phyloP scores from a whole-genome alignment of 2,113 vertebrate species.

The Rhinoderma darwinii region DNA sequence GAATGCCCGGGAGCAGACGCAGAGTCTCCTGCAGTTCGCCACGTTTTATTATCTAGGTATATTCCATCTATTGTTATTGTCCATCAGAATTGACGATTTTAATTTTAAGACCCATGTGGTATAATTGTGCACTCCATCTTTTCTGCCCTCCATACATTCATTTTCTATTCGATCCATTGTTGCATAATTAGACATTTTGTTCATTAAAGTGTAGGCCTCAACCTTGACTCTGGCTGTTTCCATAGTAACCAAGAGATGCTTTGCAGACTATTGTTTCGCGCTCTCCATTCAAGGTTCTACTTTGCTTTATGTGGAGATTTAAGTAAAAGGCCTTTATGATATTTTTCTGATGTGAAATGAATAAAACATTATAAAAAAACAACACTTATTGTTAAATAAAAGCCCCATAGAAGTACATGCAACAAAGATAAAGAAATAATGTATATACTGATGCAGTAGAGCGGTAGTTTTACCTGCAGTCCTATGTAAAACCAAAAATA shows the following conservation, averaged over 20 bases:
- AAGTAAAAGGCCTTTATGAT: not conserved
- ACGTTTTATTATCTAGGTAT: not conserved
- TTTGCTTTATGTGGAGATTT: not conserved
- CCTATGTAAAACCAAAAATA: not conserved
- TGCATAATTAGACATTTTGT: constrained; percentile 43
- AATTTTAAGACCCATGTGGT: too few species aligned
- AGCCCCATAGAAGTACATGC: not conserved
- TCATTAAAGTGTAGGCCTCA: constrained; percentile 42
- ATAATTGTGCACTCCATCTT: not conserved
- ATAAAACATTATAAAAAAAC: not conserved
- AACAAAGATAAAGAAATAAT: not conserved
- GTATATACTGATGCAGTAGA: not conserved
- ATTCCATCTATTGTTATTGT: not conserved
- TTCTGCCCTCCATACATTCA: constrained; percentile 2
- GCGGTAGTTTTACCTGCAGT: not conserved
- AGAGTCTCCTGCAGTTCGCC: not conserved
- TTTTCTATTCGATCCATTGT: constrained; percentile 17
- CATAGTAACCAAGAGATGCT: constrained; percentile 43
- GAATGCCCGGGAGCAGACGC: not conserved
- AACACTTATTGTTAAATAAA: not conserved
- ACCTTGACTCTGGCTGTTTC: constrained; percentile 43
- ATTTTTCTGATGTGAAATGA: not conserved
- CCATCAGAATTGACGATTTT: not conserved
- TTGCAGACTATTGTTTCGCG: constrained; percentile 6
- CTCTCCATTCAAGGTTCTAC: constrained; percentile 38